A percentile compares a stretch with the other conserved stretches of the same genome.
Conservation (phyloP, 1,140 invertebrate species). For the Protaetia brevitarsis region DNA sequence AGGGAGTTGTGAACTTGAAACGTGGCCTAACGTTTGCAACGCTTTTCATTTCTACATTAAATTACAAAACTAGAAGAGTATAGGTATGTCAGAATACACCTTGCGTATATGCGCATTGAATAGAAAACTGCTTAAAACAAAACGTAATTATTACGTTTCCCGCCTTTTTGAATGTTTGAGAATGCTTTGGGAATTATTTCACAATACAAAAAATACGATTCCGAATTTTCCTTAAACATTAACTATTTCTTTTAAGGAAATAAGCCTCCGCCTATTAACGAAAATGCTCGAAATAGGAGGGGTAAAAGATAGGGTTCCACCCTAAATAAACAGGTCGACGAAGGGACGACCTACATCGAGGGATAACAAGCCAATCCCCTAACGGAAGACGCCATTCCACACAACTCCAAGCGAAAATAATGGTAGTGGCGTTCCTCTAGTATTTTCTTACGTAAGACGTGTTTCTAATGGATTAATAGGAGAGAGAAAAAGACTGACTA, state of each 20-base stretch:
- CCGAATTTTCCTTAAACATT: too few relatives aligned
- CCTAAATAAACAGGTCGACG: slow-evolving; percentile 25
- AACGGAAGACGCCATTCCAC: slow-evolving; percentile 23
- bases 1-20: slow-evolving; percentile 8
- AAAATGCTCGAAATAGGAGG: slow-evolving; percentile 5
- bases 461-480: slow-evolving; percentile 39
- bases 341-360: slow-evolving; percentile 18
- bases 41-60: slow-evolving; percentile 4
- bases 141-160: too few relatives aligned
- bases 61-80: not conserved
- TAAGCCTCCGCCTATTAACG: slow-evolving; percentile 9
- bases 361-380: slow-evolving; percentile 22
- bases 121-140: too few relatives aligned
- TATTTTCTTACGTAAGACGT: slow-evolving; percentile 12
- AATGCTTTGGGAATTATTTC: too few relatives aligned
- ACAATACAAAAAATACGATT: too few relatives aligned
- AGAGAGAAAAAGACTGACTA: slow-evolving; percentile 43
- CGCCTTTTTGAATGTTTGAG: too few relatives aligned
- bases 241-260: too few relatives aligned
- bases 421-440: not conserved
- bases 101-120: too few relatives aligned
- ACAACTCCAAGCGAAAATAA: not conserved
- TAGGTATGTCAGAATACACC: too few relatives aligned
- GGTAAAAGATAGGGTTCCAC: slow-evolving; percentile 13
- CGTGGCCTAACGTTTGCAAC: slow-evolving; percentile 12